Evolutionary conservation across 2,113 vertebrate species (phyloP).

Genomic region (Tinamus guttatus): DNA sequence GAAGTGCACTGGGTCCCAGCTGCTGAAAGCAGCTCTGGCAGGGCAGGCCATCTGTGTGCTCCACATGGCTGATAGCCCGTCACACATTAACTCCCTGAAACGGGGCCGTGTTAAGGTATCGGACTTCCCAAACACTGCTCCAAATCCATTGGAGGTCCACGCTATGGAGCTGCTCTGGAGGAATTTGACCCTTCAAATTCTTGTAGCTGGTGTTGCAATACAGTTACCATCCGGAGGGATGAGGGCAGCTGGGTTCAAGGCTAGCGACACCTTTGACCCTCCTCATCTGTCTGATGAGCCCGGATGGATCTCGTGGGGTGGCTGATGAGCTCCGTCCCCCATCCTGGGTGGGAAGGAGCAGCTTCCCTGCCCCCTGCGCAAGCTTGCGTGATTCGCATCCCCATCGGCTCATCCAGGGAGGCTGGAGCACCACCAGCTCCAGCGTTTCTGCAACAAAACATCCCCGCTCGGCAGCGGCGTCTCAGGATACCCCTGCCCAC

Average conservation of each 20-base stretch:
- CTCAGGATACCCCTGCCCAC: fast-evolving
- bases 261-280: background rate
- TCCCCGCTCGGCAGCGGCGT: background rate
- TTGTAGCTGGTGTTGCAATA: background rate
- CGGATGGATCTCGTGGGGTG: fast-evolving
- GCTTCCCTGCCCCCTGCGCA: fast-evolving
- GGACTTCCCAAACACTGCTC: background rate
- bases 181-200: slow-evolving; percentile 52
- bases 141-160: background rate
- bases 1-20: background rate
- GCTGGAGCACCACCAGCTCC: background rate
- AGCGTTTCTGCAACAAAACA: fast-evolving
- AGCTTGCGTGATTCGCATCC: background rate
- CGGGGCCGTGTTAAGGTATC: background rate
- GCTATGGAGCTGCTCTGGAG: fast-evolving
- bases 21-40: background rate
- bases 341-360: background rate
- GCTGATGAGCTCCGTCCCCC: background rate
- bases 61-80: background rate
- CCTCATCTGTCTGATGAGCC: background rate
- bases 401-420: background rate
- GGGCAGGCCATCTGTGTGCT: background rate
- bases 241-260: background rate
- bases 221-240: background rate
- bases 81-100: slow-evolving; percentile 49